A percentile compares a stretch with the other conserved stretches of the same genome.
Conservation (phyloP, 2,113 vertebrate species). For the Oreochromis spilurus region DNA sequence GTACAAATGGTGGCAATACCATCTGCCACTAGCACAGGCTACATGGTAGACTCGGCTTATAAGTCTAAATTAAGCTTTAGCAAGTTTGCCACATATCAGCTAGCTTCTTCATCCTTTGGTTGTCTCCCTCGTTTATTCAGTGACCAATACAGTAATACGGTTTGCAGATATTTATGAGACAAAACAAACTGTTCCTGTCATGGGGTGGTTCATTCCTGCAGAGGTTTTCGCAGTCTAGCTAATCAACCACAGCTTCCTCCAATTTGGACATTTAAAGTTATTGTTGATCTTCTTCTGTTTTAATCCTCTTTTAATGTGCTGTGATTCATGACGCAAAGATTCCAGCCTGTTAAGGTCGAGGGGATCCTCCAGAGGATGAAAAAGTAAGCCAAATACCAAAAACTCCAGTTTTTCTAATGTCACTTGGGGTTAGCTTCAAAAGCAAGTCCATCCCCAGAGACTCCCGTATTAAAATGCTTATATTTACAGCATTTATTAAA, state of each 20-base stretch:
- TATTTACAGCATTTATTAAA: background rate
- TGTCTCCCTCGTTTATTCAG: background rate
- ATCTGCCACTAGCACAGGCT: background rate
- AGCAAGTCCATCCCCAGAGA: background rate
- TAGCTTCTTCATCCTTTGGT: background rate
- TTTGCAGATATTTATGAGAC: background rate
- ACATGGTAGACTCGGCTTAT: background rate
- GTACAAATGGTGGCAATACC: background rate
- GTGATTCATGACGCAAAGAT: background rate
- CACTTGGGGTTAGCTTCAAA: background rate
- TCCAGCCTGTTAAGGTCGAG: background rate
- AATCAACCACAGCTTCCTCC: background rate
- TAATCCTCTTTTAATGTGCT: background rate
- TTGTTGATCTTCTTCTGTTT: background rate
- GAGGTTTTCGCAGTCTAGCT: background rate
- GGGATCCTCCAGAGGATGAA: background rate
- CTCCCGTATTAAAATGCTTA: background rate
- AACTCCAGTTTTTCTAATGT: background rate
- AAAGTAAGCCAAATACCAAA: background rate
- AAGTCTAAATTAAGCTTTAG: background rate
- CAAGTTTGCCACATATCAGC: background rate
- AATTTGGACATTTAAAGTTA: background rate
- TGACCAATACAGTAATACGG: background rate
- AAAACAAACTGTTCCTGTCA: background rate
- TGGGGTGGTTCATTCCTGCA: background rate